These are phyloP conservation scores for Mamestra configurata DNA, from an alignment of 1,140 invertebrate species.

Conservation along the genomic window DNA sequence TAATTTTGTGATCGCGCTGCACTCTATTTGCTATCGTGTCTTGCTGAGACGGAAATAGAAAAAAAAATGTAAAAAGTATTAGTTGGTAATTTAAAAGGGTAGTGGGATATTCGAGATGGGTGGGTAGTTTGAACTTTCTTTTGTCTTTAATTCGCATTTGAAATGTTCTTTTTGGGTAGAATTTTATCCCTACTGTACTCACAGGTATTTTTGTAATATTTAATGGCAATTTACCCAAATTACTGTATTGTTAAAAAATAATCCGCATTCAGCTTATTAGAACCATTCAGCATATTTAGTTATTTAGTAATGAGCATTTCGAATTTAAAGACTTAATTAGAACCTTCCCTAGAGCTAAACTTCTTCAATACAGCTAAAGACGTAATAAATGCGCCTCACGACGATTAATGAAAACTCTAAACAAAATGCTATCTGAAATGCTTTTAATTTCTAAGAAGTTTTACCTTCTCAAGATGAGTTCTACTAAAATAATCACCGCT, in stretches of 20 bases:
- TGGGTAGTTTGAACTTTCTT: neutral
- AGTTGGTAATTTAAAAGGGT: conserved; percentile 37
- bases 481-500: conserved; percentile 16
- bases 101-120: conserved; percentile 18
- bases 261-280: no score
- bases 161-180: neutral
- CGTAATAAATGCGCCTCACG: no score
- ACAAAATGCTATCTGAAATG: neutral
- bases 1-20: conserved; percentile 69
- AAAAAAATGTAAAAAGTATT: conserved; percentile 41
- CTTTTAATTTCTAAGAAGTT: neutral
- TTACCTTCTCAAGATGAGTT: neutral
- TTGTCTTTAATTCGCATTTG: neutral
- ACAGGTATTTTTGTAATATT: no score
- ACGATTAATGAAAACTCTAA: no score
- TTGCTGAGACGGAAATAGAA: conserved; percentile 33
- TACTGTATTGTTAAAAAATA: no score
- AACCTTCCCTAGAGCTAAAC: no score
- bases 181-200: no score
- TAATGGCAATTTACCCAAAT: no score
- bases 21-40: conserved; percentile 55
- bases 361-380: no score
- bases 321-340: no score
- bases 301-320: no score
- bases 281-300: no score